These are phyloP conservation scores for Charadrius vociferus DNA, from an alignment of 2,113 vertebrate species.

Conservation along the genomic window DNA sequence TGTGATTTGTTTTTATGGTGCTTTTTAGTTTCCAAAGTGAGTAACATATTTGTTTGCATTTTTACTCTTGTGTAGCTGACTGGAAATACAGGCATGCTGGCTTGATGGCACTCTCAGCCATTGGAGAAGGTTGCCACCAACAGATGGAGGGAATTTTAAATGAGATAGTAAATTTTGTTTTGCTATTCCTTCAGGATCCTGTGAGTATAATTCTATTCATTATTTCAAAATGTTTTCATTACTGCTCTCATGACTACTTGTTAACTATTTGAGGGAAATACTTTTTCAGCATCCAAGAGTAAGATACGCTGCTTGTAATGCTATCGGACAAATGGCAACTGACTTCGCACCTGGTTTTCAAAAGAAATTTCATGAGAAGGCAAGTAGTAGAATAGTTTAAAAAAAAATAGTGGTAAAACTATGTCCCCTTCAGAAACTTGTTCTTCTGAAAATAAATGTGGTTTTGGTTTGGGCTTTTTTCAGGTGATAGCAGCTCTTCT, in stretches of 20 bases:
- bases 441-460: neutral
- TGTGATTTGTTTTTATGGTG: neutral
- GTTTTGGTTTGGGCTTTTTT: neutral
- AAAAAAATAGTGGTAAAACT: neutral
- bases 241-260: neutral
- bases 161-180: slow-evolving; percentile 94
- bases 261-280: slow-evolving; percentile 8
- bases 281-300: slow-evolving; percentile 91
- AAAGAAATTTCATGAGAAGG: slow-evolving; percentile 99
- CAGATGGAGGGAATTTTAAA: slow-evolving; percentile 98
- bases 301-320: slow-evolving; percentile 95
- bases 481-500: slow-evolving; percentile 94
- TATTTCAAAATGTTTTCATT: neutral
- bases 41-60: neutral
- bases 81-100: slow-evolving; percentile 98
- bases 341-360: slow-evolving; percentile 98
- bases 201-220: slow-evolving; percentile 79
- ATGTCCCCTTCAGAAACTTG: neutral
- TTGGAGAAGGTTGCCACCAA: slow-evolving; percentile 97
- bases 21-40: neutral
- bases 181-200: slow-evolving; percentile 93
- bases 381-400: slow-evolving; percentile 17
- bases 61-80: slow-evolving; percentile 79
- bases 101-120: slow-evolving; percentile 96
- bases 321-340: slow-evolving; percentile 98